Percentiles rank a stretch among this genome's conserved stretches.
Evolutionary conservation across 2,113 vertebrate species (phyloP).

Genomic region (Menura novaehollandiae): DNA sequence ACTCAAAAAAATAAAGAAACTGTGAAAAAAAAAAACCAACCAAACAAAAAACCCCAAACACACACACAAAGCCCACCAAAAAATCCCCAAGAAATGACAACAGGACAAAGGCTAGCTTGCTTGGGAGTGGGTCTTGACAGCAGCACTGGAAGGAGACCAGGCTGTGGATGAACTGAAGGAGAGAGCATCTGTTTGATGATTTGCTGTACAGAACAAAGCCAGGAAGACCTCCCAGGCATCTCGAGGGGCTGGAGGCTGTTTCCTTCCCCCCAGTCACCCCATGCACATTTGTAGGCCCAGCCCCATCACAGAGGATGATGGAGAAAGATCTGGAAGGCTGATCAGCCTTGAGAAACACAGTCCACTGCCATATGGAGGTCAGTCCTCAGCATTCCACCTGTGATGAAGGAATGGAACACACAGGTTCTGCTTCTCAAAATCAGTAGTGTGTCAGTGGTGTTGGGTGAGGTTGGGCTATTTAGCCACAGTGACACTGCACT

Average conservation of each 20-base stretch:
- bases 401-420: background rate
- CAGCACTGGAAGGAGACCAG: background rate
- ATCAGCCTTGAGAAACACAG: accelerated
- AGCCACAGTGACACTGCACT: accelerated
- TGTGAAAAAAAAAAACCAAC: background rate
- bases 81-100: background rate
- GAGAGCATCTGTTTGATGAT: background rate
- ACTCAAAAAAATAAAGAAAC: background rate
- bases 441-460: background rate
- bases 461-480: background rate
- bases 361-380: background rate
- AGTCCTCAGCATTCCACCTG: background rate
- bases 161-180: background rate
- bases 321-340: background rate
- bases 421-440: background rate
- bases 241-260: background rate
- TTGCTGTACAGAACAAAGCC: background rate
- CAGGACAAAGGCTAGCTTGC: background rate
- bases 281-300: background rate
- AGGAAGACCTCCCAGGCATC: background rate
- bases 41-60: background rate
- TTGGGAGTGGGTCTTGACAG: background rate
- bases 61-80: background rate
- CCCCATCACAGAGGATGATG: background rate
- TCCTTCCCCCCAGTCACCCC: background rate